Percentiles rank a stretch among this genome's conserved stretches.
These are phyloP conservation scores for Lepisosteus oculatus DNA, from an alignment of 2,113 vertebrate species.

Conservation along the genomic window DNA sequence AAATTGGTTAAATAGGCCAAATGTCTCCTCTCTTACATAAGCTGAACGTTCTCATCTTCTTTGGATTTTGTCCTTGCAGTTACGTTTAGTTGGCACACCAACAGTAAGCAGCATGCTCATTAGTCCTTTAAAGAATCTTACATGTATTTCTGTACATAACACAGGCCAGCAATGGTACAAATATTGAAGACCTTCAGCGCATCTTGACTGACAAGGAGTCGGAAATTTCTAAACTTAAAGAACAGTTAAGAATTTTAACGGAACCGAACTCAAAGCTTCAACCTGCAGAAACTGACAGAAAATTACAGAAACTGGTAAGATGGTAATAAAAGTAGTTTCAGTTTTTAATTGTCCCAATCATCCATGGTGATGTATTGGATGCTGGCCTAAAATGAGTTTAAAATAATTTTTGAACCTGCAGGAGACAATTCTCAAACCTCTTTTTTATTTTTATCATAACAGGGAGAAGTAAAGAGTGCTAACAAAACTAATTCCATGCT, in stretches of 20 bases:
- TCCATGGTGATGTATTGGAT: neutral
- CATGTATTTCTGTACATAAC: too few species aligned
- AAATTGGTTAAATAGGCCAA: too few species aligned
- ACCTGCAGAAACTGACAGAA: neutral
- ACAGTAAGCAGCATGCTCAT: neutral
- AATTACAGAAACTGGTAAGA: neutral
- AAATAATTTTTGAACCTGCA: too few species aligned
- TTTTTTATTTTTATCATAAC: slow-evolving; percentile 5
- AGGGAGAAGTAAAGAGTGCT: neutral
- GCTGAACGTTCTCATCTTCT: too few species aligned
- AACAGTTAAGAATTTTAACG: slow-evolving; percentile 1
- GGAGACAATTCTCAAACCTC: too few species aligned
- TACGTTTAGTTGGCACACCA: too few species aligned
- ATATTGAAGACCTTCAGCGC: slow-evolving; percentile 5
- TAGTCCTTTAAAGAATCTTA: neutral
- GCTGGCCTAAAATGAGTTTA: neutral
- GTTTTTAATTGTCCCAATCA: neutral
- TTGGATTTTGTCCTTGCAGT: too few species aligned
- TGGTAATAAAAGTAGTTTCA: neutral
- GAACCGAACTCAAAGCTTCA: neutral
- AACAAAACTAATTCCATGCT: neutral
- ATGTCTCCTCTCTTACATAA: too few species aligned
- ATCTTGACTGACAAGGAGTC: slow-evolving; percentile 11
- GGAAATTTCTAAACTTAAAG: slow-evolving; percentile 12
- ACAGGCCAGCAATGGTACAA: neutral